Conservation (phyloP, 1,140 invertebrate genomes). For the Cylas formicarius region DNA sequence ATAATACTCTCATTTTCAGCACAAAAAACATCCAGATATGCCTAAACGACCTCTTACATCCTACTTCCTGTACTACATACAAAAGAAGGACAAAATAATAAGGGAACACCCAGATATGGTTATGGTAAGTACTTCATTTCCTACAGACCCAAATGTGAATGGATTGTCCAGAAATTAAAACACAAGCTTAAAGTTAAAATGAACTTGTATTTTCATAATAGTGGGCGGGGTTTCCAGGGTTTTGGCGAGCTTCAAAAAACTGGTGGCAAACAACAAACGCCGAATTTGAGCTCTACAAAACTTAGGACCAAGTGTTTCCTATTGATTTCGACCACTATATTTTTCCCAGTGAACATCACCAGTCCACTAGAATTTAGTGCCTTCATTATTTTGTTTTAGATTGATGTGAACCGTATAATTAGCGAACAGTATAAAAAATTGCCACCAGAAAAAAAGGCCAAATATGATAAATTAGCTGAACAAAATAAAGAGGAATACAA, state of each 20-base stretch:
- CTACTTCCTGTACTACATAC: slow-evolving; percentile 46
- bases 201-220: too few relatives aligned
- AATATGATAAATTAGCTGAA: slow-evolving; percentile 40
- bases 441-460: slow-evolving; percentile 43
- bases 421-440: slow-evolving; percentile 43
- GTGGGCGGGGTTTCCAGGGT: too few relatives aligned
- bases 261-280: too few relatives aligned
- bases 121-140: slow-evolving; percentile 30
- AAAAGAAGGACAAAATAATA: slow-evolving; percentile 42
- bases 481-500: slow-evolving; percentile 39
- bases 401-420: slow-evolving; percentile 44
- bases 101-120: slow-evolving; percentile 43
- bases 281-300: too few relatives aligned
- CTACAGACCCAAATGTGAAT: background rate
- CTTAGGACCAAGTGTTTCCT: too few relatives aligned
- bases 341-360: too few relatives aligned
- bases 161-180: too few relatives aligned
- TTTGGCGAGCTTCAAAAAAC: too few relatives aligned
- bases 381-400: slow-evolving; percentile 28
- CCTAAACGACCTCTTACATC: slow-evolving; percentile 45
- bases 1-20: slow-evolving; percentile 7
- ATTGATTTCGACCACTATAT: too few relatives aligned
- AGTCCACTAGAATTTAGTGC: background rate
- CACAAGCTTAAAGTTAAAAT: too few relatives aligned
- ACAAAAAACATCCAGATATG: slow-evolving; percentile 45